Evolutionary conservation across 2,797 vertebrate species (phyloP), one percentile per base, ranked within the genome.

Genomic region (Helarctos malayanus): DNA sequence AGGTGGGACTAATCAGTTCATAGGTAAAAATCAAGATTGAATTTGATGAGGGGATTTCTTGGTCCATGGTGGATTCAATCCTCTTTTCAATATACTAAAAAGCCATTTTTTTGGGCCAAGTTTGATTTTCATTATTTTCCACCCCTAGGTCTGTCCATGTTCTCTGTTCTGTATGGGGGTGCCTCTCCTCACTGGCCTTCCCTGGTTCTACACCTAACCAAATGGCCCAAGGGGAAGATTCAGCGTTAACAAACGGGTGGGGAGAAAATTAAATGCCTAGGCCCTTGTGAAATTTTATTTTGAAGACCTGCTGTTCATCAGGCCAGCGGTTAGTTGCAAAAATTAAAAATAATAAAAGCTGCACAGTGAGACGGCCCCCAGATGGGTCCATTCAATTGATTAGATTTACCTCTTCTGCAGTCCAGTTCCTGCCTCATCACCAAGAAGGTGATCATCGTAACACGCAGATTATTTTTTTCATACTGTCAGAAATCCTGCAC

Each of bases 11-110:
- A 97, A 98, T 97, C 97, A 98, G 96, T 96, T 97, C 91, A 79
- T 76, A 94, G 97, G 96, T 97, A 97, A 95, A 98, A 98, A 98
- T 97, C 97, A 97, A 97, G 97, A 98, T 95, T 97, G 98, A 95
- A 98, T 98, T 97, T 97, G 97, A 98, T 97, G 97, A 97, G 97
- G 95, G 97, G 97, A 97, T 98, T 98, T 98, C 95, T 97, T 96
- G 92, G 95, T 97, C 97, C 32, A 0, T 63, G 59, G 97, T 98
- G 97, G 94, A 96, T 98, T 98, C 97, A 98, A 97, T 97, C 96
- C 97, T 95, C 96, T 96, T 98, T 98, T 97, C 96, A 98, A 98
- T 98, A 98, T 97, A 97, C 91, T 82, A 95, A 96, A 96, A 97
- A 98, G 80, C 75, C 93, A 29, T 86, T 86, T 89, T 94, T 29